Base-by-base conservation (phyloP, 2,113 vertebrate species). In the Leptobrachium ailaonicum region DNA sequence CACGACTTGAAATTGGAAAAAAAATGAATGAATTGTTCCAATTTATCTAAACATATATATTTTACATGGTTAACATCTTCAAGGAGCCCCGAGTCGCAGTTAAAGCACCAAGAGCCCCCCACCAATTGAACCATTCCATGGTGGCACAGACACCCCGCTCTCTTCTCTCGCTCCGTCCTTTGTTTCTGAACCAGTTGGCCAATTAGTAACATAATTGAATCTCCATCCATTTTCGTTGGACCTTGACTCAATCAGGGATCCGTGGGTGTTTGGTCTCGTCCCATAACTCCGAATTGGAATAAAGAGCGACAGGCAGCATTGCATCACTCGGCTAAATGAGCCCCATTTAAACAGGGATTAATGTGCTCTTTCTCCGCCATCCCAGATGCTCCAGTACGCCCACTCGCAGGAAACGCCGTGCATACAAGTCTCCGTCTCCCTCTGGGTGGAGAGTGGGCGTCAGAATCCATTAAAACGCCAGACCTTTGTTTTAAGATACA, bases 401-500 rank as follows among this genome's bases (percentile, higher is more conserved):
- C 72, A 81, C 79, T 64, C 54, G 40, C 41, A 6, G 50, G 12
- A 50, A 41, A 40, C n/a, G 20, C 43, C 11, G 13, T 75, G 8
- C 79, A 81, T 73, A 75, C 75, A 72, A n/a, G 72, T 20, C 54
- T 41, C 41, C 53, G 47, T 10, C 43, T 62, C 50, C 72, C 70
- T 43, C 79, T 68, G 72, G 71, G 79, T 75, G 53, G 63, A 45
- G 79, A 44, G 79, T 81, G 79, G 79, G 79, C 66, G 79, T 44
- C 20, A 8, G 66, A 81, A 81, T 81, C 79, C 79, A 81, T 81
- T 81, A 81, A 69, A 54, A 67, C 20, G 8, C 43, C 12, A 42
- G 79, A 81, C 79, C 79, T 81, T 81, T 81, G 79, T 81, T 75
- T 32, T 81, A 81, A 69, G 73, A 74, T 40, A 32, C 12, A 60